Conservation (phyloP, 2,113 vertebrate genomes). For the Eudyptes chrysolophus region DNA sequence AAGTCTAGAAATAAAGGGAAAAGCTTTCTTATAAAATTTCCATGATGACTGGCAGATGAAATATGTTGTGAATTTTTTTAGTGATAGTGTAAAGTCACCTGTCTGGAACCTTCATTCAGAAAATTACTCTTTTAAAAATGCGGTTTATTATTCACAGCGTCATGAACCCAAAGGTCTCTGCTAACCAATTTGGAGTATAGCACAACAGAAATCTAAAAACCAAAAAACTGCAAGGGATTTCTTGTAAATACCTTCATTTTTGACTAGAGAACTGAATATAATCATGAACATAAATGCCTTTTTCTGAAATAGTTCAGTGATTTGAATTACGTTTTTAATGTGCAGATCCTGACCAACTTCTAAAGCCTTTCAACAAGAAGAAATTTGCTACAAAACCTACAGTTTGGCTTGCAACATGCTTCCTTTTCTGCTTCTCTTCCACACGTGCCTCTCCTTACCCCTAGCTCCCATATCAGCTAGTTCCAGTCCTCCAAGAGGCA, state of each 20-base stretch:
- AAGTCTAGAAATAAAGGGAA: background rate
- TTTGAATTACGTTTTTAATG: background rate
- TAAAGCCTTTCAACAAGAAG: background rate
- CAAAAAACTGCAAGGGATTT: background rate
- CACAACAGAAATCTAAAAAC: background rate
- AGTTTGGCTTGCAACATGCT: background rate
- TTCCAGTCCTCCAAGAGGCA: background rate
- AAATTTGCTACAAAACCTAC: background rate
- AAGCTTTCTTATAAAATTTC: background rate
- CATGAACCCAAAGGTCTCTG: background rate
- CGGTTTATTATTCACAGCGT: background rate
- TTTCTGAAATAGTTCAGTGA: background rate
- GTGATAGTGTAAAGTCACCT: background rate
- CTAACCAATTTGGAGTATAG: background rate
- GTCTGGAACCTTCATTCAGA: background rate
- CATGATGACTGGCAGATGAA: background rate
- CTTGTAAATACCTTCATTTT: background rate
- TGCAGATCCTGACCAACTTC: background rate
- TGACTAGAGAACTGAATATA: background rate
- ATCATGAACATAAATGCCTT: background rate
- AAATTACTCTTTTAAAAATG: background rate
- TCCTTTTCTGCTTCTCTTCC: background rate
- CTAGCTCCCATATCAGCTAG: background rate
- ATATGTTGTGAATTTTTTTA: background rate
- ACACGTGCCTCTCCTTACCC: background rate